These are phyloP conservation scores for Sorex maritimensis DNA, from an alignment of 2,797 vertebrate species.

Conservation along the genomic window DNA sequence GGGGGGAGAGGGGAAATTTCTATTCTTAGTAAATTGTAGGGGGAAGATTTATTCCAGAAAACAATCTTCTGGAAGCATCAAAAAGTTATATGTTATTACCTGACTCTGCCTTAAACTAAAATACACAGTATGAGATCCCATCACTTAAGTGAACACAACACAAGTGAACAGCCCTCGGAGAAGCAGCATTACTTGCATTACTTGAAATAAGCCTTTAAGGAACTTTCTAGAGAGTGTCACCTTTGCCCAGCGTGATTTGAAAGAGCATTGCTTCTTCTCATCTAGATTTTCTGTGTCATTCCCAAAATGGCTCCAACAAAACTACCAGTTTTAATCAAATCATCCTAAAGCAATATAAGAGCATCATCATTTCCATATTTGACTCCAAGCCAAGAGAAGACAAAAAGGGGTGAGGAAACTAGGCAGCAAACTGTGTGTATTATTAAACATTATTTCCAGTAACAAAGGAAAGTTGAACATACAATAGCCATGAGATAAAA, in stretches of 20 bases:
- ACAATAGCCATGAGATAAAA: slow-evolving; percentile 32
- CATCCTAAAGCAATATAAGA: slow-evolving; percentile 30
- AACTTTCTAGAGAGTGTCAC: background rate
- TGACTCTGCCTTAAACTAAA: background rate
- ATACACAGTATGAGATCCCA: background rate
- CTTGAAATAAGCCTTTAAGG: background rate
- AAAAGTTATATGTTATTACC: background rate
- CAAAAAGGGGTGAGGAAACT: background rate
- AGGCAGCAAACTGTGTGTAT: background rate
- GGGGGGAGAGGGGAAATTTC: background rate
- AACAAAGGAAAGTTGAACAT: slow-evolving; percentile 45
- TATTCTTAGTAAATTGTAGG: slow-evolving; percentile 30
- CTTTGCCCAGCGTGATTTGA: background rate
- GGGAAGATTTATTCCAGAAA: slow-evolving; percentile 32
- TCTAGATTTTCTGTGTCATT: background rate
- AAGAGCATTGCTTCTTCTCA: background rate
- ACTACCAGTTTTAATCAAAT: slow-evolving; percentile 31
- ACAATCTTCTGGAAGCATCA: slow-evolving; percentile 24
- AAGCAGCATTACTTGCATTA: background rate
- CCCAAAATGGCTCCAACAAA: slow-evolving; percentile 23
- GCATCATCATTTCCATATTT: background rate
- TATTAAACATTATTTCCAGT: background rate
- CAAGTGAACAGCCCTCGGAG: background rate
- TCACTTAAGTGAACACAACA: background rate
- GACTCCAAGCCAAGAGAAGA: slow-evolving; percentile 22